Conservation (phyloP, 2,888 invertebrate species). For the Epistrophe eligans region DNA sequence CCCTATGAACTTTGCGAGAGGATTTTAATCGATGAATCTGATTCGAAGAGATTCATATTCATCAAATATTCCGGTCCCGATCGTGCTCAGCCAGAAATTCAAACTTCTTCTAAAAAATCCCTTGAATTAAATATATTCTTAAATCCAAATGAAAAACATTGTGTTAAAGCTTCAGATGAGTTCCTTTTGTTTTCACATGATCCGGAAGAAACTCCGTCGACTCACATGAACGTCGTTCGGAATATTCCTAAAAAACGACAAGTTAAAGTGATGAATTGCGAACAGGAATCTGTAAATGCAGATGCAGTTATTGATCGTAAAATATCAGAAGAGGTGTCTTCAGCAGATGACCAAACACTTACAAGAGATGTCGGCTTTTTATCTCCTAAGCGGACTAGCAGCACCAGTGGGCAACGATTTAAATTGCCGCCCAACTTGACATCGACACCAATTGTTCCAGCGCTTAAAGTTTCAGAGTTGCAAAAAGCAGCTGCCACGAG, state of each 20-base stretch:
- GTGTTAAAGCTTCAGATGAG: constrained; percentile 78
- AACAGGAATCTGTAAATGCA: constrained; percentile 22
- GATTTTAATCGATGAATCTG: constrained; percentile 55
- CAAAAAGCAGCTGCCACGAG: constrained; percentile 58
- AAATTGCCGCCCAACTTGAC: constrained; percentile 16
- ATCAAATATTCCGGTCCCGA: constrained; percentile 53
- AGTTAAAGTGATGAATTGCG: constrained; percentile 24
- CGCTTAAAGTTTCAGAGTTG: constrained; percentile 48
- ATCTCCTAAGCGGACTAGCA: neutral
- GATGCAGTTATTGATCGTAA: neutral
- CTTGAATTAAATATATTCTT: constrained; percentile 80
- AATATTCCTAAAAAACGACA: constrained; percentile 67
- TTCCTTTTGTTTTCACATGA: constrained; percentile 74
- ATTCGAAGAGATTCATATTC: constrained; percentile 31
- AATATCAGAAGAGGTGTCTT: neutral
- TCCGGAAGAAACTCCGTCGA: constrained; percentile 13
- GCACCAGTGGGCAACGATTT: neutral
- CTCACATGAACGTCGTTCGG: constrained; percentile 22
- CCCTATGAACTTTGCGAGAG: constrained; percentile 73
- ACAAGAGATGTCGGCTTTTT: neutral
- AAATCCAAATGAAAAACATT: constrained; percentile 79
- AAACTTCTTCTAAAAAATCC: constrained; percentile 23
- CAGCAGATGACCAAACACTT: neutral
- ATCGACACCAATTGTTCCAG: constrained; percentile 53
- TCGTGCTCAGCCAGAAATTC: constrained; percentile 39